Conservation (phyloP, 2,797 vertebrate genomes). For the Bucorvus abyssinicus region DNA sequence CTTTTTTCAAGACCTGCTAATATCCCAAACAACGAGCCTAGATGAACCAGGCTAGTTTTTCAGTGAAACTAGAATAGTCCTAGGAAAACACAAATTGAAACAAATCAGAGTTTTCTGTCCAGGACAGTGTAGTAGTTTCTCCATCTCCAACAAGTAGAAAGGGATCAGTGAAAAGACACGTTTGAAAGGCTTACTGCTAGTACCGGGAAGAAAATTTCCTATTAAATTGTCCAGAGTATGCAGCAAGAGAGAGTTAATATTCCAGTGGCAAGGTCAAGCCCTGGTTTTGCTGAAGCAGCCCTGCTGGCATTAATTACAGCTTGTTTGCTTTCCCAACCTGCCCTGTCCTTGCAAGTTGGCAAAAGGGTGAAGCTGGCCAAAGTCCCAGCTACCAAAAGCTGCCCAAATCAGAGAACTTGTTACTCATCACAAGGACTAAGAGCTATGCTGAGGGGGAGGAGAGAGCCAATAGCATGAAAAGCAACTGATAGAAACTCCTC, state of each 20-base stretch:
- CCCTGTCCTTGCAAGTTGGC: neutral
- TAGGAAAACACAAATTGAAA: neutral
- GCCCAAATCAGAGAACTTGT: neutral
- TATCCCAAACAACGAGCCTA: neutral
- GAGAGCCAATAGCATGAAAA: neutral
- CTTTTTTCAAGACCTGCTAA: neutral
- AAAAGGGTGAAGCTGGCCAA: constrained; percentile 10
- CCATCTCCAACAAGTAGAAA: neutral
- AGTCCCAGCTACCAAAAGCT: constrained; percentile 25
- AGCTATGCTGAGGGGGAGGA: neutral
- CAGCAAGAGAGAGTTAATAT: neutral
- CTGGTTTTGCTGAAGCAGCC: neutral
- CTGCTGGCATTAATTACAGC: neutral
- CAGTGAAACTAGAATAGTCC: neutral
- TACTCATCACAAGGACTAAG: neutral
- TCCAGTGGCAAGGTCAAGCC: neutral
- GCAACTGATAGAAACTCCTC: neutral
- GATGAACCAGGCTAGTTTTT: neutral
- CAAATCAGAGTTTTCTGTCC: neutral
- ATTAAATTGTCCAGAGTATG: neutral
- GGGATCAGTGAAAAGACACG: neutral
- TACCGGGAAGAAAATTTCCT: neutral
- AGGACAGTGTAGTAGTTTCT: neutral
- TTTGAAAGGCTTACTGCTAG: neutral
- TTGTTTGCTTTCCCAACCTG: constrained; percentile 38